Evolutionary conservation across 1,140 invertebrate species (phyloP).

Genomic region (Ruditapes philippinarum): DNA sequence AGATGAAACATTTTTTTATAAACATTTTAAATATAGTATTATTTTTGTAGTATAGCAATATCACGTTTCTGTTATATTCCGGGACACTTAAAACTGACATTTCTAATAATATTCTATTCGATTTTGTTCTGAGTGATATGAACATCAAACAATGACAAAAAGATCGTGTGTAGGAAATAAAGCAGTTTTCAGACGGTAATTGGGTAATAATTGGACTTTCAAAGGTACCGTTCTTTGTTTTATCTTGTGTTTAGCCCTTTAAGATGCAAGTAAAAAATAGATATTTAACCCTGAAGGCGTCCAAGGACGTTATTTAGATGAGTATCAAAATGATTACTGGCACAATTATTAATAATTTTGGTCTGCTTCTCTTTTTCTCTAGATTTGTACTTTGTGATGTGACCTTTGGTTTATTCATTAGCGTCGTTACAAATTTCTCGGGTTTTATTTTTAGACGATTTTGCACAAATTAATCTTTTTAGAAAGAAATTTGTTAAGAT

Average conservation of each 20-base stretch:
- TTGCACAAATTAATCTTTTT: too few relatives aligned
- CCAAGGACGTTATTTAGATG: background rate
- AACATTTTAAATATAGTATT: too few relatives aligned
- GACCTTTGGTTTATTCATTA: too few relatives aligned
- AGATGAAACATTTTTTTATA: too few relatives aligned
- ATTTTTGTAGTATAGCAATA: too few relatives aligned
- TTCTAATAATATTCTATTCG: conserved; percentile 4
- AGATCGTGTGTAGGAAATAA: background rate
- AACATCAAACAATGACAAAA: background rate
- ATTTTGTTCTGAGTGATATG: conserved; percentile 44
- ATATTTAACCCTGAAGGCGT: background rate
- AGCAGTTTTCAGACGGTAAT: background rate
- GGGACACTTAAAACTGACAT: conserved; percentile 20
- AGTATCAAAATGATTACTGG: background rate
- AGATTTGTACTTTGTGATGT: too few relatives aligned
- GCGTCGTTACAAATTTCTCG: too few relatives aligned
- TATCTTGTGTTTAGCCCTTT: too few relatives aligned
- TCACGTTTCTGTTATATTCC: conserved; percentile 20
- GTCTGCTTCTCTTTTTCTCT: too few relatives aligned
- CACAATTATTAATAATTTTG: too few relatives aligned
- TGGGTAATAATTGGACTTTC: conserved; percentile 23
- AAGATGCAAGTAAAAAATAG: background rate
- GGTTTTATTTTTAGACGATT: too few relatives aligned
- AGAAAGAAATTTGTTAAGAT: too few relatives aligned
- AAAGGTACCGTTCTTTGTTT: background rate